These are phyloP conservation scores for Actinia equina DNA, from an alignment of 64 coral and sea anemone genomes.

Conservation along the genomic window DNA sequence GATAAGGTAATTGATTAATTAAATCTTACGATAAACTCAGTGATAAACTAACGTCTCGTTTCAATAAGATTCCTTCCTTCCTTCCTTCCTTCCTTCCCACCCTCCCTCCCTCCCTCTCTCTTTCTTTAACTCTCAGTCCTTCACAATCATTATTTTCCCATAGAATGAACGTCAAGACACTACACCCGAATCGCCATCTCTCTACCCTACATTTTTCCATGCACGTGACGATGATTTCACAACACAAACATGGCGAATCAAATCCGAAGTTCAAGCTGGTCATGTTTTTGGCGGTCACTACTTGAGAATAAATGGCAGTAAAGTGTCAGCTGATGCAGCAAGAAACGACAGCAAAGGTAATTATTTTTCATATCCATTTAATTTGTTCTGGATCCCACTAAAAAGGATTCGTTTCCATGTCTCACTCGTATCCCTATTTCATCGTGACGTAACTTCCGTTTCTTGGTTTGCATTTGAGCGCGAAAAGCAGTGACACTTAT, in stretches of 20 bases:
- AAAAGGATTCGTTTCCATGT: not conserved
- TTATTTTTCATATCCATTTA: not conserved
- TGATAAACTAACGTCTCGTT: too few species aligned
- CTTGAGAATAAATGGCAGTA: not conserved
- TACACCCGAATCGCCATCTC: not conserved
- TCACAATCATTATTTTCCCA: not conserved
- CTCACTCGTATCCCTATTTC: too few species aligned
- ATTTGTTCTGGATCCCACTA: not conserved
- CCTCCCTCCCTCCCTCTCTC: too few species aligned
- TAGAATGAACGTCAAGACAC: not conserved
- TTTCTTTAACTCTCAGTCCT: not conserved
- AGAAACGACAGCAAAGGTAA: not conserved
- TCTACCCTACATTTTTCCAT: not conserved
- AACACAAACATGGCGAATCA: not conserved
- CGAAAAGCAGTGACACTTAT: too few species aligned
- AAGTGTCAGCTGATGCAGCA: not conserved
- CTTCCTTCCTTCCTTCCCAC: not conserved
- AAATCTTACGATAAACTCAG: too few species aligned
- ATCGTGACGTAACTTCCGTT: not conserved
- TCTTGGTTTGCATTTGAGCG: not conserved
- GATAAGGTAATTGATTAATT: too few species aligned
- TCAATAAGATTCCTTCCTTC: not conserved
- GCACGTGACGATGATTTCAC: not conserved
- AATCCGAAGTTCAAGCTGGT: not conserved
- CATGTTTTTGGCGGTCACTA: not conserved